phyloP scores from a whole-genome alignment of 2,888 invertebrate genomes.

The Drosophila pegasa region DNA sequence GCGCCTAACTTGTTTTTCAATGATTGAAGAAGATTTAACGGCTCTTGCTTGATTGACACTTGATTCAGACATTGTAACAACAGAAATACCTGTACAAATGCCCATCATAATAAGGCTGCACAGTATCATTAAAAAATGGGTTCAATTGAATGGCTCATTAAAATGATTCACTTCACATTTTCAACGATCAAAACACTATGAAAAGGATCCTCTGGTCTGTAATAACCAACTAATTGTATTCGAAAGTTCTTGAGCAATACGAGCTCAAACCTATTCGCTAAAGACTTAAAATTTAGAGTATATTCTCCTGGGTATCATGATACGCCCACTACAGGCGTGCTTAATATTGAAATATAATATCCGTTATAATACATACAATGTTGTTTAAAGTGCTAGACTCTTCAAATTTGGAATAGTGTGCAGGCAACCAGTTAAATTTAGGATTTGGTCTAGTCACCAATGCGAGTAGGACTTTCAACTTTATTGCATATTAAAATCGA shows the following conservation, averaged over 20 bases:
- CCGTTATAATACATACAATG: too few relatives aligned
- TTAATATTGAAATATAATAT: too few relatives aligned
- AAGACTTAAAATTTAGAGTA: too few relatives aligned
- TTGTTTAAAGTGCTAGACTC: too few relatives aligned
- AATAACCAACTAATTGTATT: not conserved
- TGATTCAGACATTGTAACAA: conserved; percentile 18
- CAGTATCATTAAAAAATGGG: not conserved
- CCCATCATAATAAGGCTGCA: not conserved
- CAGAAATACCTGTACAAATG: not conserved
- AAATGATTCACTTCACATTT: not conserved
- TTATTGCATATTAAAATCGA: conserved; percentile 8
- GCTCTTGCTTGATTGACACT: conserved; percentile 64
- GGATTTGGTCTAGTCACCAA: not conserved
- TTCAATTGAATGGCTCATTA: not conserved
- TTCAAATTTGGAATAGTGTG: too few relatives aligned
- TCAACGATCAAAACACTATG: not conserved
- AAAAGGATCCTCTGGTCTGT: not conserved
- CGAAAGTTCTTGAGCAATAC: not conserved
- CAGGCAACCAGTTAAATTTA: not conserved
- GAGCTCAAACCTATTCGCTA: too few relatives aligned
- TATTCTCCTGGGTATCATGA: too few relatives aligned
- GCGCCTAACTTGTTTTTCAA: conserved; percentile 73
- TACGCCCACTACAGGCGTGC: too few relatives aligned
- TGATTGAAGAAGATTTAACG: conserved; percentile 44
- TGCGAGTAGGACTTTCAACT: not conserved